Conservation (phyloP, 2,113 vertebrate genomes). For the Trogon melanurus region DNA sequence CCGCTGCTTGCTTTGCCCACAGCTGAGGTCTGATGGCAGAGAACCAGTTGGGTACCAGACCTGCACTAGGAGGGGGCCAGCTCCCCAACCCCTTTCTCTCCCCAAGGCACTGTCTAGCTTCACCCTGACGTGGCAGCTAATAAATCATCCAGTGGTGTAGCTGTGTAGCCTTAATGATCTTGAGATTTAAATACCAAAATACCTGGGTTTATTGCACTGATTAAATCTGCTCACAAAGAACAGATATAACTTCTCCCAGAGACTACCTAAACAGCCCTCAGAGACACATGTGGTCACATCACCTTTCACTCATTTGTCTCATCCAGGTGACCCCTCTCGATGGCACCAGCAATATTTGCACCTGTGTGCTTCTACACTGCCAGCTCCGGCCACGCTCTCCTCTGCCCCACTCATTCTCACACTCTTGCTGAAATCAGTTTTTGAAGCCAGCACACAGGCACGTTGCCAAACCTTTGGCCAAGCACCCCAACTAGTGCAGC, state of each 20-base stretch:
- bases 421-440: conserved; percentile 25
- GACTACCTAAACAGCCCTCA: neutral
- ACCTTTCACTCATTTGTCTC: neutral
- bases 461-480: neutral
- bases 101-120: neutral
- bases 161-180: neutral
- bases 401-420: fast-evolving
- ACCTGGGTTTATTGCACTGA: neutral
- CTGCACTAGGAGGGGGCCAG: fast-evolving
- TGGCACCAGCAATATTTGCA: neutral
- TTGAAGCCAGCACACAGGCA: neutral
- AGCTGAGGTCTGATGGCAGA: neutral
- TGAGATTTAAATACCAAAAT: neutral
- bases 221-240: neutral
- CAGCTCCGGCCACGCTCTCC: neutral
- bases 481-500: fast-evolving
- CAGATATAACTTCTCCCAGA: neutral
- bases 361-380: neutral
- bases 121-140: neutral
- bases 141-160: neutral
- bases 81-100: neutral
- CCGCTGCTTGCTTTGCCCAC: neutral
- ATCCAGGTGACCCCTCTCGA: neutral
- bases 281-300: neutral
- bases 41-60: fast-evolving